A percentile compares a stretch with the other conserved stretches of the same genome.
phyloP scores from a whole-genome alignment of 2,113 vertebrate species.

The Nyctibius bracteatus region DNA sequence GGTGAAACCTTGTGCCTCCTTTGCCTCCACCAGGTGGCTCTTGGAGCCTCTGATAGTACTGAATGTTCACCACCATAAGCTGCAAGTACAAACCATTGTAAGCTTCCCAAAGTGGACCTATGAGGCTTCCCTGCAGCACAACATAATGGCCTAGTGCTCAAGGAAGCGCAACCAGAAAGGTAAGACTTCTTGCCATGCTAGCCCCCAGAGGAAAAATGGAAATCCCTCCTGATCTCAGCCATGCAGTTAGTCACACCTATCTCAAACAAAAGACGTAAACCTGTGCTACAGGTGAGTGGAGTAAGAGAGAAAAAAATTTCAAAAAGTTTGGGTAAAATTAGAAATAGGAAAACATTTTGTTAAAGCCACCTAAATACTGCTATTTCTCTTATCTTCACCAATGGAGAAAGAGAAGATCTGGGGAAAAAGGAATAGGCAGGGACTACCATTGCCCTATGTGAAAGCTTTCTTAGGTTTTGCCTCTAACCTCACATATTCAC shows the following conservation, averaged over 20 bases:
- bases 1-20: not conserved
- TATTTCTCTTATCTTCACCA: not conserved
- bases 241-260: not conserved
- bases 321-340: not conserved
- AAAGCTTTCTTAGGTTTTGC: not conserved
- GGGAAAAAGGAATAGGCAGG: not conserved
- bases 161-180: not conserved
- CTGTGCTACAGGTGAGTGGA: not conserved
- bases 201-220: not conserved
- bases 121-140: not conserved
- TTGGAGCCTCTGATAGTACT: not conserved
- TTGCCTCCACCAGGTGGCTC: not conserved
- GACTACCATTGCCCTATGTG: not conserved
- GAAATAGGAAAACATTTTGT: not conserved
- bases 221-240: not conserved
- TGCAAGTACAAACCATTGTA: not conserved
- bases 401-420: not conserved
- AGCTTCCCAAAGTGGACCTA: not conserved
- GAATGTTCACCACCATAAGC: not conserved
- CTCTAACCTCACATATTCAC: not conserved
- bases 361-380: not conserved
- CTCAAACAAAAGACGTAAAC: not conserved
- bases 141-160: rapidly evolving
- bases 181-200: not conserved
- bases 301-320: not conserved